phyloP scores from a whole-genome alignment of 2,888 invertebrate species.

The Laspeyria flexula region DNA sequence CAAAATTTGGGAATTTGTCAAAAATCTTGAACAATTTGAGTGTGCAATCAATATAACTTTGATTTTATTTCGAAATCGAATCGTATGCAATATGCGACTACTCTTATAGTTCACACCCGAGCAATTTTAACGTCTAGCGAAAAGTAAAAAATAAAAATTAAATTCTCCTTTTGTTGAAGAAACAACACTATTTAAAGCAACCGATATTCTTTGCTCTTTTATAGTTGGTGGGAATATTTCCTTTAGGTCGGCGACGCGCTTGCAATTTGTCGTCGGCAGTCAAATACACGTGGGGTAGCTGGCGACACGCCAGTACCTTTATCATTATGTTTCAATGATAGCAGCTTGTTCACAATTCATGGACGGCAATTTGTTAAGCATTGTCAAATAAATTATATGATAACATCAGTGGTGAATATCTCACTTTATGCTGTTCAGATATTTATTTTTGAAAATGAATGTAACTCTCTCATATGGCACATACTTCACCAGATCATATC shows the following conservation, averaged over 20 bases:
- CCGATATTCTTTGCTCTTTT: constrained; percentile 23
- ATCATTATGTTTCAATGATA: neutral
- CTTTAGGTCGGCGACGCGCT: constrained; percentile 4
- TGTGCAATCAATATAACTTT: too few relatives aligned
- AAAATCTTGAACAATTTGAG: too few relatives aligned
- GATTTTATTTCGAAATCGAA: too few relatives aligned
- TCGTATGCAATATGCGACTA: neutral
- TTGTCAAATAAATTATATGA: neutral
- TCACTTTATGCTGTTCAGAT: too few relatives aligned
- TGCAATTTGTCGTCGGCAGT: neutral
- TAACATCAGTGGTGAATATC: neutral
- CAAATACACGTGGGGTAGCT: neutral
- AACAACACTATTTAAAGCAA: constrained; percentile 49
- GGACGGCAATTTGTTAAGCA: neutral
- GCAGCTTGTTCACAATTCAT: neutral
- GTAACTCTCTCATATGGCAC: too few relatives aligned
- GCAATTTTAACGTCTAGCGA: constrained; percentile 32
- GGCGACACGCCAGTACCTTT: neutral
- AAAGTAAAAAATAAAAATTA: constrained; percentile 35
- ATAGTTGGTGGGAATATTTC: constrained; percentile 16
- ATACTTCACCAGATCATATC: too few relatives aligned
- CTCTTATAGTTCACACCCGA: constrained; percentile 13
- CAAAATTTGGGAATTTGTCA: too few relatives aligned
- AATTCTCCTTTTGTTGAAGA: constrained; percentile 36
- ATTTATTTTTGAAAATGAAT: too few relatives aligned